phyloP scores from a whole-genome alignment of 2,888 invertebrate species.

The Drosophila pseudotalamancana region DNA sequence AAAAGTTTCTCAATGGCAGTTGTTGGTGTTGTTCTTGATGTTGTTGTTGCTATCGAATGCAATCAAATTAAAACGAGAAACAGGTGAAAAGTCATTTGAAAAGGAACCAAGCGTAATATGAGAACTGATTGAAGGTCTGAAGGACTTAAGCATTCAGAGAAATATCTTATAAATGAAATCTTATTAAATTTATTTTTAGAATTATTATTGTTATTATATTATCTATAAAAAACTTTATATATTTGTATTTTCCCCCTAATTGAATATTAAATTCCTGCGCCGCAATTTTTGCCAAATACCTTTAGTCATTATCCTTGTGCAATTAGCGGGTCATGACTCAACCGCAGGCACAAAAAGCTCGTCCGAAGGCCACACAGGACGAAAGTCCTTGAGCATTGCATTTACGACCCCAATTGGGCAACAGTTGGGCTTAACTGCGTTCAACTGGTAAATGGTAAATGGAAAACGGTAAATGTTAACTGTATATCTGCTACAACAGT shows the following conservation, averaged over 20 bases:
- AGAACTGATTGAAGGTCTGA: not conserved
- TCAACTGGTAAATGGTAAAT: not conserved
- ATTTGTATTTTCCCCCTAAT: not conserved
- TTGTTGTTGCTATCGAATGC: not conserved
- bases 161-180: not conserved
- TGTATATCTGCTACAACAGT: slow-evolving; percentile 1
- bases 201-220: no score
- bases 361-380: not conserved
- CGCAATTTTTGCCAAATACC: no score
- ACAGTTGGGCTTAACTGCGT: not conserved
- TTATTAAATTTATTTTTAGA: no score
- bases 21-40: not conserved
- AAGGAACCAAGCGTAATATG: not conserved
- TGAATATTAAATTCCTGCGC: not conserved
- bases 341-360: not conserved
- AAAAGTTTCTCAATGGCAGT: not conserved
- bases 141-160: no score
- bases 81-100: slow-evolving; percentile 7
- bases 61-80: slow-evolving; percentile 18
- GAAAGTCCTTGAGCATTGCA: slow-evolving; percentile 11
- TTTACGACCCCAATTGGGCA: slow-evolving; percentile 8
- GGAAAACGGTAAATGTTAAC: not conserved
- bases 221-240: no score
- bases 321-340: not conserved
- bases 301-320: not conserved